Evolutionary conservation across 1,140 invertebrate genomes (phyloP), one percentile per base, ranked within the genome.

Genomic region (Phocides pigmalion): DNA sequence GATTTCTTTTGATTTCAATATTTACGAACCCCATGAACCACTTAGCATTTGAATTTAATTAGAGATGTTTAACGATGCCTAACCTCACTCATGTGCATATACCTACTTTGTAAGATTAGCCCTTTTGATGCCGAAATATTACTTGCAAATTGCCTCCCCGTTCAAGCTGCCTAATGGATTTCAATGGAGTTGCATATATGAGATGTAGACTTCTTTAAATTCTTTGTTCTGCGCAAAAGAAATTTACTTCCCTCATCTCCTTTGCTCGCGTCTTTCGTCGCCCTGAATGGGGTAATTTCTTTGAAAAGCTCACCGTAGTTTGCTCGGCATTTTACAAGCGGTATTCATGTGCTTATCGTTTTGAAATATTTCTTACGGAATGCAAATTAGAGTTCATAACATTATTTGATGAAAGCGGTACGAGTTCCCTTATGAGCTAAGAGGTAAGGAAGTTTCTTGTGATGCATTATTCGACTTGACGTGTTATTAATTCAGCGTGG

Each of bases 141-240:
- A 62, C 66, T 79, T 76, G 77, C 74, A 84, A 83, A 87, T 84
- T 83, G 80, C 80, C 78, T 81, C 82, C 73, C 74, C 50, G 72
- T 67, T 66, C 65, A 65, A 77, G 69, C 61, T 75, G 72, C 75
- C 76, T 86, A 87, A 87, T 88, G 83, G 84, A 78, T 87, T 85
- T 82, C 79, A 87, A 85, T 82, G 77, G 81, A 79, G 78, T 71
- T 84, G 78, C 82, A 86, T 82, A 81, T 81, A 82, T 82, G 76
- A 64, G 65, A 81, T 77, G 79, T 80, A 81, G 84, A 79, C 79
- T 84, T 80, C 15, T 80, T 82, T 78, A 84, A 87, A 81, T 74
- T 79, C 79, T 85, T 89, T 86, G 81, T 89, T 85, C 83, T 79
- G 65, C 35, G 69, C 59, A 74, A 85, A 85, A 81, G 76, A 86